Percentiles rank a stretch among this genome's conserved stretches.
These are phyloP conservation scores for Lepidotrigona ventralis DNA, from an alignment of 1,140 invertebrate genomes.

Conservation along the genomic window DNA sequence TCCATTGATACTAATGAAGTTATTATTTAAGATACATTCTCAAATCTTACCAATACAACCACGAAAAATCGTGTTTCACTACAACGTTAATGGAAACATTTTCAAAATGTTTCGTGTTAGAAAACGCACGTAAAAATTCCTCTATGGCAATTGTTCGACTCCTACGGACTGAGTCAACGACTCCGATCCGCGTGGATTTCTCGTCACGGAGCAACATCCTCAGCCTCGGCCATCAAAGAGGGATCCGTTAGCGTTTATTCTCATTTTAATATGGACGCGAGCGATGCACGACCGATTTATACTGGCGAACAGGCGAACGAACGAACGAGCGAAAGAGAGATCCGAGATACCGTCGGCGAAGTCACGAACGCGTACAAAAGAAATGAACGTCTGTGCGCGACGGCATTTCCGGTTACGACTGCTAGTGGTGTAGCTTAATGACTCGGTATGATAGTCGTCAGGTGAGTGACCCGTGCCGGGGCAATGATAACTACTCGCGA, in stretches of 20 bases:
- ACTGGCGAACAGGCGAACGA: neutral
- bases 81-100: too few relatives aligned
- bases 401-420: slow-evolving; percentile 59
- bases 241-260: slow-evolving; percentile 8
- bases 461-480: slow-evolving; percentile 65
- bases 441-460: slow-evolving; percentile 62
- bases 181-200: neutral
- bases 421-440: slow-evolving; percentile 55
- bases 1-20: too few relatives aligned
- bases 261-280: slow-evolving; percentile 7
- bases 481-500: slow-evolving; percentile 58
- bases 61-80: too few relatives aligned
- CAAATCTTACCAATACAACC: too few relatives aligned
- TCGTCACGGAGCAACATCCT: neutral
- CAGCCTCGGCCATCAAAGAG: too few relatives aligned
- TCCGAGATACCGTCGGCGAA: slow-evolving; percentile 35
- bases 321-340: slow-evolving; percentile 1
- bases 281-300: neutral
- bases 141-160: too few relatives aligned
- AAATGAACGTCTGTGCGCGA: slow-evolving; percentile 48
- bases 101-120: too few relatives aligned
- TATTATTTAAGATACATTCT: too few relatives aligned
- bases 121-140: too few relatives aligned
- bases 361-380: slow-evolving; percentile 56
- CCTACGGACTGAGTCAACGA: neutral